These are phyloP conservation scores for Rhinella marina DNA, from an alignment of 2,797 vertebrate genomes.

Conservation along the genomic window DNA sequence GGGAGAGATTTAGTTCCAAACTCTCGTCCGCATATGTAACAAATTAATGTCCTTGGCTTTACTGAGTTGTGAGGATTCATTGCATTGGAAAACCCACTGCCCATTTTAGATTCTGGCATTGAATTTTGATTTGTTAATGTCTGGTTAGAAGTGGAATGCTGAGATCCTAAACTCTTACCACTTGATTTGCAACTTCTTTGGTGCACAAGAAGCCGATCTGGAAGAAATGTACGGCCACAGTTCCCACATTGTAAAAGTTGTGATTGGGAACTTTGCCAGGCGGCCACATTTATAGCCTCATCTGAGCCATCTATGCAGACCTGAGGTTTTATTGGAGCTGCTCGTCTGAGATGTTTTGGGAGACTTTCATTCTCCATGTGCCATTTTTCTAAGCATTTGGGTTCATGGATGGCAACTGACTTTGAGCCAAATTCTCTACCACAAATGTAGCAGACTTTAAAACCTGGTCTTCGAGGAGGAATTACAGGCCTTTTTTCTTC, in stretches of 20 bases:
- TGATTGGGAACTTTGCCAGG: slow-evolving; percentile 68
- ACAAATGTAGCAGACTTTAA: slow-evolving; percentile 76
- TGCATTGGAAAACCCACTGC: slow-evolving; percentile 5
- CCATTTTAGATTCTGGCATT: slow-evolving; percentile 39
- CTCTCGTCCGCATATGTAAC: slow-evolving; percentile 70
- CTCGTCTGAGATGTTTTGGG: slow-evolving; percentile 71
- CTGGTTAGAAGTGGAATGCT: not conserved
- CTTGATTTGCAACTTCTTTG: slow-evolving; percentile 70
- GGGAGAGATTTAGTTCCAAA: slow-evolving; percentile 71
- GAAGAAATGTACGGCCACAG: slow-evolving; percentile 73
- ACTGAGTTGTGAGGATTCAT: slow-evolving; percentile 53
- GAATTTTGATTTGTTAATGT: slow-evolving; percentile 44
- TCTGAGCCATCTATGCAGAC: slow-evolving; percentile 34
- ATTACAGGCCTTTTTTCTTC: slow-evolving; percentile 66
- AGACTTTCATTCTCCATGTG: slow-evolving; percentile 72
- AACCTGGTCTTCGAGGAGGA: slow-evolving; percentile 68
- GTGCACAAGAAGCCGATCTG: slow-evolving; percentile 72
- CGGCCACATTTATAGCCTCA: slow-evolving; percentile 62
- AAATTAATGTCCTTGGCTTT: slow-evolving; percentile 63
- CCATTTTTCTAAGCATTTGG: slow-evolving; percentile 78
- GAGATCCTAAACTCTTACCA: not conserved
- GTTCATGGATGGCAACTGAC: slow-evolving; percentile 76
- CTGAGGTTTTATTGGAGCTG: slow-evolving; percentile 71
- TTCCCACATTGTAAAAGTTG: slow-evolving; percentile 71
- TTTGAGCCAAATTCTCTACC: slow-evolving; percentile 78